Conservation (phyloP, 2,888 invertebrate species). For the Pecten maximus region DNA sequence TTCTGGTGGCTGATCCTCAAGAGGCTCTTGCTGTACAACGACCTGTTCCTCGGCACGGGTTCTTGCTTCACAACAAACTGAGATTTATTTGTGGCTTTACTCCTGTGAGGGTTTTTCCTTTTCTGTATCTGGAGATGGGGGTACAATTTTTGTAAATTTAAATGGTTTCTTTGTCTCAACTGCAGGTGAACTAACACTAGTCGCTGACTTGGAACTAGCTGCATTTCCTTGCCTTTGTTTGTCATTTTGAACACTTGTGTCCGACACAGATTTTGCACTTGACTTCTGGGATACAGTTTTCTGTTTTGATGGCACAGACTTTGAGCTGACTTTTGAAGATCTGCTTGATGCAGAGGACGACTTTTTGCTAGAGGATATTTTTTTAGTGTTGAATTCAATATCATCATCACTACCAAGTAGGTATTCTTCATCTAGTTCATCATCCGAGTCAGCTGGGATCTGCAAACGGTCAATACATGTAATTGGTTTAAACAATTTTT, state of each 20-base stretch:
- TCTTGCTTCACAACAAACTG: neutral
- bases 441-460: neutral
- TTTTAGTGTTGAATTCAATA: neutral
- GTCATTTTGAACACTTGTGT: neutral
- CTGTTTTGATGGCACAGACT: neutral
- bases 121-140: neutral
- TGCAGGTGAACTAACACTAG: neutral
- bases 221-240: neutral
- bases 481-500: too few relatives aligned
- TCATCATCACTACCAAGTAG: slow-evolving; percentile 12
- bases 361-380: neutral
- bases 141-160: slow-evolving; percentile 18
- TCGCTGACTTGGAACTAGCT: neutral
- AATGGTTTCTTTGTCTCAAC: neutral
- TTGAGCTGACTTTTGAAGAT: slow-evolving; percentile 9
- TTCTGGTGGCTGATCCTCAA: neutral
- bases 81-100: neutral
- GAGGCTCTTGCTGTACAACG: neutral
- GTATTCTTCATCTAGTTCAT: slow-evolving; percentile 11
- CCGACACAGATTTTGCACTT: neutral
- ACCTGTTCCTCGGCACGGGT: too few relatives aligned
- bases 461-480: neutral
- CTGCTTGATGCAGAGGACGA: neutral
- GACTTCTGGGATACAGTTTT: neutral
- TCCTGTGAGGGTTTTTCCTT: neutral